Evolutionary conservation across 2,113 vertebrate genomes (phyloP), one percentile per base, ranked within the genome.

Genomic region (Cryptotis parvus): DNA sequence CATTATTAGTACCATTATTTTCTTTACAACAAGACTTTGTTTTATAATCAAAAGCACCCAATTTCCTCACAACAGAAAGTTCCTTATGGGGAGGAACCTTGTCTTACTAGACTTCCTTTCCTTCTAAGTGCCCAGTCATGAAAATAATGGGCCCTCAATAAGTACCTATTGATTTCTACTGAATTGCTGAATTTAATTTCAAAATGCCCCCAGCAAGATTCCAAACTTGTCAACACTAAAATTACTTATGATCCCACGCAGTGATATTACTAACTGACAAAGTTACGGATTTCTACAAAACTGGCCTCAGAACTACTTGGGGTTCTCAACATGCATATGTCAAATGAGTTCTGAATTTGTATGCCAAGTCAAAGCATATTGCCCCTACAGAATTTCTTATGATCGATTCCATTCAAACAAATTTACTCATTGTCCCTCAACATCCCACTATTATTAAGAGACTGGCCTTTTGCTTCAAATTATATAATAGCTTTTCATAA

Each of bases 151-250:
- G 75, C 41, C 27, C 52, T 90, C 68, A 58, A 49, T 41, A 93
- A 91, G 52, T 24, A 94, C 24, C 72, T 95, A 88, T 93, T 88
- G 79, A 95, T 92, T 79, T 85, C 52, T 63, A 61, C 33, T 58
- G 84, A 83, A 94, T 52, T 65, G 55, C 35, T 84, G 78, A 86
- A 93, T 70, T 97, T 90, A 91, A 39, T 87, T 92, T 97, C 94
- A 95, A 75, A 96, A 52, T 84, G 91, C 95, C 90, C 88, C 68
- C 45, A 86, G 92, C 73, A 93, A 91, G 93, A 70, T 90, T 81
- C 45, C 70, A 63, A 69, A 66, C 80, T 84, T 95, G 73, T 90
- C 63, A 89, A 94, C 80, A 91, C 72, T 78, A 89, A 84, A 79
- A 92, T 90, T 83, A 93, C 90, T 93, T 77, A 70, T 85, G 74